These are phyloP conservation scores for Caenorhabditis sp. DNA, from an alignment of 2,888 invertebrate genomes.

Conservation along the genomic window DNA sequence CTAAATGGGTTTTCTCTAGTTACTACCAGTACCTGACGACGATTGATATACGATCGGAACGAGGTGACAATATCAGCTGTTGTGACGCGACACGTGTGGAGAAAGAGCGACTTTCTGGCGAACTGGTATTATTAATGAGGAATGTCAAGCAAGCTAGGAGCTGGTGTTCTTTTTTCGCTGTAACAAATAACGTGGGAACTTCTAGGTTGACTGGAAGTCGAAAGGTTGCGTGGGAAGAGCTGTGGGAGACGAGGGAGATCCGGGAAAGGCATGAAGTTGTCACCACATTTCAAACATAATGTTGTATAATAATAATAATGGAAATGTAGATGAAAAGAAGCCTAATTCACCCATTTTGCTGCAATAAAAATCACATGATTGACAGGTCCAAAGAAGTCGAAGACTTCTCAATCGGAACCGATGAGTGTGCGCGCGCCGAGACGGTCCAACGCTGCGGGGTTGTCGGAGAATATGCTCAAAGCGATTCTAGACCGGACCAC, in stretches of 20 bases:
- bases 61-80: slow-evolving; percentile 55
- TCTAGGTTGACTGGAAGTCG: neutral
- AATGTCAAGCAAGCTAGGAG: slow-evolving; percentile 1
- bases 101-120: slow-evolving; percentile 8
- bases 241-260: slow-evolving; percentile 5
- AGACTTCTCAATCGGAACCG: neutral
- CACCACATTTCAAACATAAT: slow-evolving; percentile 43
- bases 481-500: slow-evolving; percentile 22
- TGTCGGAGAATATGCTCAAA: slow-evolving; percentile 47
- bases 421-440: slow-evolving; percentile 52
- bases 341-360: slow-evolving; percentile 7
- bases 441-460: slow-evolving; percentile 51
- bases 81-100: slow-evolving; percentile 42
- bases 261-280: slow-evolving; percentile 20
- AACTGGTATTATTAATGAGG: slow-evolving; percentile 26
- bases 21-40: slow-evolving; percentile 18
- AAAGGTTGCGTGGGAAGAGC: slow-evolving; percentile 46
- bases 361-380: slow-evolving; percentile 40
- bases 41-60: slow-evolving; percentile 61
- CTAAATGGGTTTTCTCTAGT: neutral
- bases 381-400: slow-evolving; percentile 35
- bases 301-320: slow-evolving; percentile 10
- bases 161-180: neutral
- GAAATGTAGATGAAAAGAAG: neutral
- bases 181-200: slow-evolving; percentile 35